These are phyloP conservation scores for Caenorhabditis becei DNA, from an alignment of 2,888 invertebrate species.

Conservation along the genomic window DNA sequence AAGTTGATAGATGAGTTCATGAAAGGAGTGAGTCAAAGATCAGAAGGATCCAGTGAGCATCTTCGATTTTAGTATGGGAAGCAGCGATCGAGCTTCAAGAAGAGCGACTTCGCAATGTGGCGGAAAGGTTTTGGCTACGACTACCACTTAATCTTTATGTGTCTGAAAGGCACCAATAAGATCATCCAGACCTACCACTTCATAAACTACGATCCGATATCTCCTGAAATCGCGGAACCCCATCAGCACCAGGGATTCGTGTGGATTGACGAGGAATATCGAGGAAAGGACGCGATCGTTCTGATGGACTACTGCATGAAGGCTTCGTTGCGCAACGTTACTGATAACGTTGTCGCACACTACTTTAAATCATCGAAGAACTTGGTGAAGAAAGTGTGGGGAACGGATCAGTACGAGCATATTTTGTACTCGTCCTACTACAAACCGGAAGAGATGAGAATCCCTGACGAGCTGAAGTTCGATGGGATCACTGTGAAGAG, in stretches of 20 bases:
- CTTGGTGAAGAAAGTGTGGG: neutral
- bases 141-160: neutral
- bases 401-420: neutral
- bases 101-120: neutral
- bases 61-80: neutral
- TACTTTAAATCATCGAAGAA: neutral
- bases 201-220: neutral
- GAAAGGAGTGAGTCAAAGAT: neutral
- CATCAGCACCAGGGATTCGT: constrained; percentile 19
- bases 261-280: constrained; percentile 25
- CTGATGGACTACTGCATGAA: neutral
- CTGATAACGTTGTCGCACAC: neutral
- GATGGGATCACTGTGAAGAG: constrained; percentile 10
- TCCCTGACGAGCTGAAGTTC: neutral
- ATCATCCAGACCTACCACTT: neutral
- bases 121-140: neutral
- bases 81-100: neutral
- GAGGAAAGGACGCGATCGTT: neutral
- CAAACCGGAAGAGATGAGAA: neutral
- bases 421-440: neutral
- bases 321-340: neutral
- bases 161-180: neutral
- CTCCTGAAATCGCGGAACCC: neutral
- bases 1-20: neutral
- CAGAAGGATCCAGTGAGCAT: too few relatives aligned